These are phyloP conservation scores for Botrylloides violaceus DNA, from an alignment of 23 tunicate genomes.

Conservation along the genomic window DNA sequence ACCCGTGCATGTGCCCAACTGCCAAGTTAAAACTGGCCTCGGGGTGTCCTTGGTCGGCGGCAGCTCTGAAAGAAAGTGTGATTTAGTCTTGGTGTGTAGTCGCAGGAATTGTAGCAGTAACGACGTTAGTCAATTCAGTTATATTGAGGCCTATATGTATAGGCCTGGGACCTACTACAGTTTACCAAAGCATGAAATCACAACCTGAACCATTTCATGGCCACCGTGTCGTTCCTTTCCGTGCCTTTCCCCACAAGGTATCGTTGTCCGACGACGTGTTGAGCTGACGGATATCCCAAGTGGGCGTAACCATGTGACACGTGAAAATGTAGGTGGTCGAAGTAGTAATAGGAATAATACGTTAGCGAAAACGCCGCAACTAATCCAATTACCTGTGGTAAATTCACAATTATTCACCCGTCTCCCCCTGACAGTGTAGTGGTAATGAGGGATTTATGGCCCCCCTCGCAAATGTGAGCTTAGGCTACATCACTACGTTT, in stretches of 20 bases:
- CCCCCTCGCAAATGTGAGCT: too few relatives aligned
- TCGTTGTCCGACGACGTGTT: conserved; percentile 89
- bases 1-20: conserved; percentile 87
- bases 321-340: conserved; percentile 74
- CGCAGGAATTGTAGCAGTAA: too few relatives aligned
- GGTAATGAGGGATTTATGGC: too few relatives aligned
- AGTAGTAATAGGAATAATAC: conserved; percentile 49
- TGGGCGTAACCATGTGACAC: conserved; percentile 89
- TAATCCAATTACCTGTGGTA: conserved; percentile 43
- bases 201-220: conserved; percentile 94
- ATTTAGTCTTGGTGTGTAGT: too few relatives aligned
- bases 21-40: conserved; percentile 87
- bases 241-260: conserved; percentile 63
- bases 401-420: too few relatives aligned
- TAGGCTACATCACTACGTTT: too few relatives aligned
- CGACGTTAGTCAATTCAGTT: too few relatives aligned
- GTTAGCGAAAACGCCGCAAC: conserved; percentile 35
- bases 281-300: conserved; percentile 87
- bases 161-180: too few relatives aligned
- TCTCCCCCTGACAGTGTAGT: neutral
- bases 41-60: conserved; percentile 88
- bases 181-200: conserved; percentile 7
- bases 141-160: too few relatives aligned
- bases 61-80: conserved; percentile 75
- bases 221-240: conserved; percentile 54